These are phyloP conservation scores for Halcyon smyrnensis DNA, from an alignment of 2,797 vertebrate genomes.

Conservation along the genomic window DNA sequence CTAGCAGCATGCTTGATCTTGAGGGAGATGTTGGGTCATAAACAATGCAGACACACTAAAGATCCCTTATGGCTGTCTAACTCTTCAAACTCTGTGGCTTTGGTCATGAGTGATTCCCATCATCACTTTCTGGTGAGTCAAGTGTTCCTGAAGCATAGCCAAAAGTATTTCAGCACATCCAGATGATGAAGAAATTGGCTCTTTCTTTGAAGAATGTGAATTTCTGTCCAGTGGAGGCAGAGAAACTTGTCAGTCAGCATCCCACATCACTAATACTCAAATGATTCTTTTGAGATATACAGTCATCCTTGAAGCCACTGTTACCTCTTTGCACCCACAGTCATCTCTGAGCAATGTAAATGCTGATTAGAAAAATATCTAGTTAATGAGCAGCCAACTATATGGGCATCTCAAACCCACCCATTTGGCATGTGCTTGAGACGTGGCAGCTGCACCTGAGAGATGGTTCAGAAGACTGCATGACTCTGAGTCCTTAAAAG, in stretches of 20 bases:
- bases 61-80: neutral
- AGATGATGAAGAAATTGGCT: neutral
- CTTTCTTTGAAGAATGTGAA: neutral
- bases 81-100: neutral
- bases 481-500: neutral
- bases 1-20: neutral
- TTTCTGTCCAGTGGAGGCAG: neutral
- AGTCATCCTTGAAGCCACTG: neutral
- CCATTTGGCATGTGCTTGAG: neutral
- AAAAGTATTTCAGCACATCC: neutral
- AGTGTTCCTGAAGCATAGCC: neutral
- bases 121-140: neutral
- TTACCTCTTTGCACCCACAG: neutral
- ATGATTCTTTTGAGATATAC: neutral
- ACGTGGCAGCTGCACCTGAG: neutral
- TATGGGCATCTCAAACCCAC: neutral
- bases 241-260: neutral
- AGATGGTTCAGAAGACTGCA: neutral
- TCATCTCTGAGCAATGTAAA: neutral
- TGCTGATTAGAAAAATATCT: neutral
- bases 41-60: neutral
- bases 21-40: neutral
- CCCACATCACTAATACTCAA: neutral
- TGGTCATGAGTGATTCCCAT: neutral
- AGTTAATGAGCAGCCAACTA: neutral